Evolutionary conservation across 2,797 vertebrate genomes (phyloP), one percentile per base, ranked within the genome.

Genomic region (Varecia variegata): DNA sequence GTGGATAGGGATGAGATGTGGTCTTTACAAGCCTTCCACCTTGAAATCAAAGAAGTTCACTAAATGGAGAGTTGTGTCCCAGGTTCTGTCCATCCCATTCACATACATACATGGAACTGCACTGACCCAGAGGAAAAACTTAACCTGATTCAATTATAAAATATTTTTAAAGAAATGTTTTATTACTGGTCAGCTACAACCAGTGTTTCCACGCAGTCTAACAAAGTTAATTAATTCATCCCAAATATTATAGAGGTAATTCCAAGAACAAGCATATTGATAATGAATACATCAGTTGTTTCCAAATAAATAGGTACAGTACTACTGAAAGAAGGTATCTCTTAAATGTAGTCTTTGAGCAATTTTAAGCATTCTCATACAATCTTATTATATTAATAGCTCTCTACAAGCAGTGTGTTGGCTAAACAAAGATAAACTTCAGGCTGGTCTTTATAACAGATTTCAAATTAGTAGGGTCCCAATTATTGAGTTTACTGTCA

Each of bases 401-500:
- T 68, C 76, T 81, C n/a, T 45, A 84, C 43, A 76, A 93, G n/a
- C n/a, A 85, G 30, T 32, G 32, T 84, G 65, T 62, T 82, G 94
- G 58, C 25, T 73, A 95, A 94, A 94, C 58, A 89, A 65, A 95
- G 83, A 96, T 79, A 79, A 94, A 89, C 56, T 89, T 92, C 35
- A 79, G 94, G 45, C 70, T 27, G 30, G 32, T 90, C 54, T 94
- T 87, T 80, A n/a, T 32, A 43, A 74, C 20, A 82, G 82, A 88
- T 80, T 91, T 90, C 65, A 96, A 88, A 91, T 89, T 25, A 95
- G 74, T n/a, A 92, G 65, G 38, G 40, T 52, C 65, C 74, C 86
- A 50, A 58, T 92, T 86, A 95, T 21, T 84, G 89, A 90, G 94
- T 71, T 40, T 70, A 56, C 91, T 85, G 94, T 87, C 77, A 58